phyloP scores from a whole-genome alignment of 2,113 vertebrate species.

The Ctenomys sociabilis region DNA sequence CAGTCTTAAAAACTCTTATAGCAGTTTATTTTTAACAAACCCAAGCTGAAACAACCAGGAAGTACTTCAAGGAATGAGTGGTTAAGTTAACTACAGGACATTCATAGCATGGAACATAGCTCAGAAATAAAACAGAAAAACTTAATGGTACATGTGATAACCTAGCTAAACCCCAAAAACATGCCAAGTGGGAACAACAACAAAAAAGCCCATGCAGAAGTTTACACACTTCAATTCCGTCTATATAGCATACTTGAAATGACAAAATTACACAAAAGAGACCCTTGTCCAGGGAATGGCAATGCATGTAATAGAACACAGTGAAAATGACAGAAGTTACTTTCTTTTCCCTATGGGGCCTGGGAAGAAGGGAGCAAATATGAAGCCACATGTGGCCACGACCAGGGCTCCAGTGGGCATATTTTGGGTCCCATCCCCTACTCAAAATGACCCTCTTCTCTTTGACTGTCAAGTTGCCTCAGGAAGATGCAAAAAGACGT shows the following conservation, averaged over 20 bases:
- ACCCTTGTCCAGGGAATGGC: not conserved
- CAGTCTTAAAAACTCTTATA: too few species aligned
- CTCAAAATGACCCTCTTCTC: not conserved
- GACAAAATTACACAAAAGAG: not conserved
- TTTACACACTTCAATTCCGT: not conserved
- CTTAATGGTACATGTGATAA: not conserved
- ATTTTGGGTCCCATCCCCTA: not conserved
- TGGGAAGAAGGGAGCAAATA: not conserved
- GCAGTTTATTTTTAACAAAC: not conserved
- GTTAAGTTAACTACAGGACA: not conserved
- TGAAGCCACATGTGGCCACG: not conserved
- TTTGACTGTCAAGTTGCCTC: not conserved
- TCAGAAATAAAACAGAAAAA: not conserved
- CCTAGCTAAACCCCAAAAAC: not conserved
- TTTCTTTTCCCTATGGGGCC: not conserved
- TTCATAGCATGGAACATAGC: not conserved
- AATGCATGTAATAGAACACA: not conserved
- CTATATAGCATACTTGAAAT: not conserved
- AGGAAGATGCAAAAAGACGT: not conserved
- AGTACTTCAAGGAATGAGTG: not conserved
- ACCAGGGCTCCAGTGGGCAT: not conserved
- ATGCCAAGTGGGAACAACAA: not conserved
- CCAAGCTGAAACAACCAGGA: not conserved
- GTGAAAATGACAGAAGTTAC: not conserved
- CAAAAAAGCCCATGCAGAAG: not conserved